A percentile compares a stretch with the other conserved stretches of the same genome.
Conservation (phyloP, 2,797 vertebrate genomes). For the Lutjanus campechanus region DNA sequence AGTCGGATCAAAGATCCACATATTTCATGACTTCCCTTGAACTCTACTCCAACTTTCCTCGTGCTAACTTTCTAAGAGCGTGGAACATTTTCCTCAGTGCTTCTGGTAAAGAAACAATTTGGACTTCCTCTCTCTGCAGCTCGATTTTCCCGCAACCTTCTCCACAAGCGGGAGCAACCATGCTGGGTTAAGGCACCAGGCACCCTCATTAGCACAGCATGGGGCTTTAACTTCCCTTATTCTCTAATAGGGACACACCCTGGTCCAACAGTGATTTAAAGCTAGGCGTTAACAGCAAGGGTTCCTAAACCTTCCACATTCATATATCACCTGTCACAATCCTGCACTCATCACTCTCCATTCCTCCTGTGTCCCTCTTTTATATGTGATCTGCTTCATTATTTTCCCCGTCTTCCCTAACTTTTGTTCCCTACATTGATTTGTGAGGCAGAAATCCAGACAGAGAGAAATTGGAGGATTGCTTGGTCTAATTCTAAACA, state of each 20-base stretch:
- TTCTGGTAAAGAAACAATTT: constrained; percentile 6
- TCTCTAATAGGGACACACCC: constrained; percentile 54
- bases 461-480: background rate
- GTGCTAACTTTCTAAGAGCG: background rate
- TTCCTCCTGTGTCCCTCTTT: background rate
- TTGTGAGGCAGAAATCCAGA: background rate
- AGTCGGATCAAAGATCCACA: constrained; percentile 9
- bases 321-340: constrained; percentile 35
- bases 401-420: background rate
- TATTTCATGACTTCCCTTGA: background rate
- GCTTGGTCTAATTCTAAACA: constrained; percentile 5
- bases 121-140: constrained; percentile 28
- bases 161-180: constrained; percentile 42
- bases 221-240: constrained; percentile 33
- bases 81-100: constrained; percentile 19
- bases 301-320: constrained; percentile 31
- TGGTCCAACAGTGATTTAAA: constrained; percentile 40
- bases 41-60: constrained; percentile 4
- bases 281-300: constrained; percentile 12
- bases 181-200: constrained; percentile 52
- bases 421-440: background rate
- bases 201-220: constrained; percentile 72
- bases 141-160: constrained; percentile 62
- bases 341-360: background rate
- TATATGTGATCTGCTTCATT: background rate